Evolutionary conservation across 2,797 vertebrate genomes (phyloP), one percentile per base, ranked within the genome.

Genomic region (Hoplostethus atlanticus): DNA sequence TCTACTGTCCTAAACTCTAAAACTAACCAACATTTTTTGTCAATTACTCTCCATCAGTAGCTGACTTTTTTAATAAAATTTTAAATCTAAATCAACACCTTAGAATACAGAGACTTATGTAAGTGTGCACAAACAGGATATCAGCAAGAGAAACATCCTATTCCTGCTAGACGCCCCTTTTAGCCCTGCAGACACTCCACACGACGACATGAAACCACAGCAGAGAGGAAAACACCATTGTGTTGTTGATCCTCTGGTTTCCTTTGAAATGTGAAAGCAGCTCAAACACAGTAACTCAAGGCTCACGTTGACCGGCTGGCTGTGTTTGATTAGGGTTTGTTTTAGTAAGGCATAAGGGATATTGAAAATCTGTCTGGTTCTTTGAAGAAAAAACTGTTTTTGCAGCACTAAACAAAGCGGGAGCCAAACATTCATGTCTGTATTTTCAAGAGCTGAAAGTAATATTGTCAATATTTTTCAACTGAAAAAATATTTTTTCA

Each of bases 151-250:
- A 82, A 91, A 91, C 90, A 83, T 91, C 88, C 91, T 70, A 77
- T 87, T 90, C 81, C 84, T 74, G 73, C 64, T 3, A 15, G 67
- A 73, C 36, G 3, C 54, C 75, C 66, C 68, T 60, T 56, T 50
- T 13, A 58, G 51, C 62, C 52, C 15, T 2, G 1, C 65, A 73
- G 55, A 80, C 54, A 54, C 1, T 58, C 58, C 56, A 54, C 64
- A 89, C 88, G 89, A 89, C 83, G 82, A 80, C 84, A 71, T 80
- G 71, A 90, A 90, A 87, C 80, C 66, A 73, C 78, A 62, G 79
- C 58, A 5, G 13, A 78, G 76, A 85, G 80, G 84, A 87, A 91
- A 91, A 83, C 82, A 72, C 83, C 71, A 91, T 91, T 91, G 90
- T 92, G 71, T 64, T 68, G 64, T 38, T 46, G 68, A 80, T 71